Base-by-base conservation (phyloP, 2,888 invertebrate genomes). In the Nomada flava region DNA sequence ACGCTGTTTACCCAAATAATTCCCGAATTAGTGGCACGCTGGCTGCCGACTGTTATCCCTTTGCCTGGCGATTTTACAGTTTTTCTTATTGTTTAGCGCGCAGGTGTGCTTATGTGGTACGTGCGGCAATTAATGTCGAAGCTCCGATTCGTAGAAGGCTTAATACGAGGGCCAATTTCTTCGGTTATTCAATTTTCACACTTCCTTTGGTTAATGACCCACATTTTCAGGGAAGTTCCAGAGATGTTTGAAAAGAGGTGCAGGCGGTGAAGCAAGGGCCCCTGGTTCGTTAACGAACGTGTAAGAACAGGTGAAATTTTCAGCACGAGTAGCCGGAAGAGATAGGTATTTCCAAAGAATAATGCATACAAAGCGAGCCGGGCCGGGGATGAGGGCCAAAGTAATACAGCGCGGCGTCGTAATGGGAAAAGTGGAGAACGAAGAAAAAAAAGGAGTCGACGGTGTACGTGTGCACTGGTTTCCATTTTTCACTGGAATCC, bases 1-100 rank as follows among this genome's bases (percentile, higher is more conserved):
- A 68, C 70, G 67, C 53, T 91, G 89, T 91, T 91, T 91, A 85
- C 85, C 76, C 82, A 89, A 91, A 89, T 90, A 90, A 91, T 91
- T 90, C 89, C 89, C 88, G 89, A 89, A 89, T 90, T 90, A 91
- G 89, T 86, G 77, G 78, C 55, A 57, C 82, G 62, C 64, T 85
- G 85, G 80, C 63, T 72, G 69, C 65, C 75, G 26, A 20, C 47
- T 71, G 74, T 53, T 72, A 67, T 63, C 72, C 62, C 80, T 72
- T 72, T 62, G 53, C 26, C 44, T 5, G 62, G 29, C 65, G 67
- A 68, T 80, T 80, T 80, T 72, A 72, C 80, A 26, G 52, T 80
- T 79, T 55, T 60, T 63, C 76, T 79, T 75, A 23, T 53, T 26
- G 52, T 69, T 50, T 4, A 18, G 47, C 11, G 47, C 26, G 42